A percentile compares a stretch with the other conserved stretches of the same genome.
phyloP scores from a whole-genome alignment of 2,888 invertebrate species.

The Macrosiphum euphorbiae region DNA sequence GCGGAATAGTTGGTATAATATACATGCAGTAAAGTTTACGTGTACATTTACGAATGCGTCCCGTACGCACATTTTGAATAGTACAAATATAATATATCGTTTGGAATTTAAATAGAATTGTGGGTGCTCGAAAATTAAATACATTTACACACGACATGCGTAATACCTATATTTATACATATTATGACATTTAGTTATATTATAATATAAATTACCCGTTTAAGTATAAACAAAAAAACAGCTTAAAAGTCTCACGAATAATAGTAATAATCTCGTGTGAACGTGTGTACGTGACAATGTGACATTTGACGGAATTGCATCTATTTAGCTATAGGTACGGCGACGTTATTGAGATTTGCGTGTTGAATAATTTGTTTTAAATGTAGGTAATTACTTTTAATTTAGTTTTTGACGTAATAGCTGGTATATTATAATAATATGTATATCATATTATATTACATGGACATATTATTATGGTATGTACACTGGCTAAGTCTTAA shows the following conservation, averaged over 20 bases:
- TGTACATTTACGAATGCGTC: background rate
- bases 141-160: background rate
- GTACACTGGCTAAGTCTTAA: background rate
- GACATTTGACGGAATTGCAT: background rate
- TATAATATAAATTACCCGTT: background rate
- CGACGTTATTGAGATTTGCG: background rate
- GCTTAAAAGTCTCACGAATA: background rate
- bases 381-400: background rate
- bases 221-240: background rate
- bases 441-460: background rate
- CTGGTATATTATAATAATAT: background rate
- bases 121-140: background rate
- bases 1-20: background rate
- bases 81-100: background rate
- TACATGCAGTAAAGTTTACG: background rate
- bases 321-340: background rate
- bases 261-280: background rate
- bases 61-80: background rate
- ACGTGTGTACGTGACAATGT: slow-evolving; percentile 6
- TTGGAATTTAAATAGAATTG: background rate
- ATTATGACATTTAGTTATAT: background rate
- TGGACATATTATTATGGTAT: background rate
- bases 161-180: background rate
- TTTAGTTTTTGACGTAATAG: background rate
- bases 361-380: background rate